phyloP scores from a whole-genome alignment of 2,113 vertebrate species.

The Gulo gulo region DNA sequence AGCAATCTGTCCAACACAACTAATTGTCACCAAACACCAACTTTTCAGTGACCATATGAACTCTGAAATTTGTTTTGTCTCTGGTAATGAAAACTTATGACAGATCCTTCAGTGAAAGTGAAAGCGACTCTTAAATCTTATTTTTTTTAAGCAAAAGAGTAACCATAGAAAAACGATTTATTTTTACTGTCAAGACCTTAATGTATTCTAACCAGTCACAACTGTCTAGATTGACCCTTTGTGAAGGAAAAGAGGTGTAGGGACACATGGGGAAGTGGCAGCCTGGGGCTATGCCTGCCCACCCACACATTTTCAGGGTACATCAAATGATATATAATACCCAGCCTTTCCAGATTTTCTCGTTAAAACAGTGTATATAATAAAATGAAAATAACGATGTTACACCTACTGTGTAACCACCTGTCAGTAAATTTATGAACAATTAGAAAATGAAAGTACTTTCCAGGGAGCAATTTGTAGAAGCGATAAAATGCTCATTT shows the following conservation, averaged over 20 bases:
- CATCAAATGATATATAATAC: background rate
- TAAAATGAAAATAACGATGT: constrained; percentile 79
- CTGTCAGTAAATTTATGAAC: constrained; percentile 89
- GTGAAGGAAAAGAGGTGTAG: background rate
- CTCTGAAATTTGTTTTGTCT: background rate
- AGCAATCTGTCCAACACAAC: background rate
- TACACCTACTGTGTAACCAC: constrained; percentile 85
- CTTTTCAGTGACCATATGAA: background rate
- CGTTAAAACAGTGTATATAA: constrained; percentile 70
- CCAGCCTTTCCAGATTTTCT: constrained; percentile 72
- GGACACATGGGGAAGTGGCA: background rate
- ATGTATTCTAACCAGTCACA: background rate
- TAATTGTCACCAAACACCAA: background rate
- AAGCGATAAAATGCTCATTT: constrained; percentile 80
- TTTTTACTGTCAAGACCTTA: background rate
- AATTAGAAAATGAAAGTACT: constrained; percentile 85
- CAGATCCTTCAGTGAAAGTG: background rate
- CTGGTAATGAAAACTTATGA: background rate
- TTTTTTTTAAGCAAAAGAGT: background rate
- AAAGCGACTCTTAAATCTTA: background rate
- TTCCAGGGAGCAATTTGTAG: constrained; percentile 85
- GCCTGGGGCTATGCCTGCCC: background rate
- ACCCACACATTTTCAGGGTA: background rate
- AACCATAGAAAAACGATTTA: background rate
- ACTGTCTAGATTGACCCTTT: background rate